Evolutionary conservation across 1,140 invertebrate species (phyloP).

Genomic region (Mamestra configurata): DNA sequence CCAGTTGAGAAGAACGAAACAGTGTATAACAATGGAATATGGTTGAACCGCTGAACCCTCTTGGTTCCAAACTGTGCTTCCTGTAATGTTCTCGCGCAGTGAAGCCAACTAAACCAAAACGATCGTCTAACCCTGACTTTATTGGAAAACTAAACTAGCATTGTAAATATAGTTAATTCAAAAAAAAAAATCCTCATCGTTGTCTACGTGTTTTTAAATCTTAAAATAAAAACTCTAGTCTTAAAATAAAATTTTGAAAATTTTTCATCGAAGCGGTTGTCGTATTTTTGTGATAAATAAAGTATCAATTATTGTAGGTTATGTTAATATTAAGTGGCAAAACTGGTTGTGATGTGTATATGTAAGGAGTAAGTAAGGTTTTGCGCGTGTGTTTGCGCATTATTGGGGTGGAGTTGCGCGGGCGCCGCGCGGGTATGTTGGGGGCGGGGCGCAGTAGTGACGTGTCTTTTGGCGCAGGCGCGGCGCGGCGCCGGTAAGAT

Average conservation of each 20-base stretch:
- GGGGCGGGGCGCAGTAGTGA: conserved; percentile 72
- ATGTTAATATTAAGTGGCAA: conserved; percentile 78
- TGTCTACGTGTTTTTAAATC: conserved; percentile 76
- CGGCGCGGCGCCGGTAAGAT: conserved; percentile 85
- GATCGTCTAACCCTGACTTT: conserved; percentile 45
- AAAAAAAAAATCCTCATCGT: conserved; percentile 68
- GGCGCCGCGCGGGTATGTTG: conserved; percentile 74
- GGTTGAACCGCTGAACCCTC: conserved; percentile 82
- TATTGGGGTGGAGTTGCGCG: conserved; percentile 59
- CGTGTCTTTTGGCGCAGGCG: conserved; percentile 83
- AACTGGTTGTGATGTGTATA: conserved; percentile 88
- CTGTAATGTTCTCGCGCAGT: conserved; percentile 73
- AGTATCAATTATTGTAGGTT: conserved; percentile 67
- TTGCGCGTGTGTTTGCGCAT: conserved; percentile 53
- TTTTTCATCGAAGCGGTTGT: conserved; percentile 87
- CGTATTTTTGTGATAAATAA: conserved; percentile 86
- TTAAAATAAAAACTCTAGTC: conserved; percentile 36
- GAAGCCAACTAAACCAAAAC: conserved; percentile 58
- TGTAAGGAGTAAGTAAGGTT: conserved; percentile 75
- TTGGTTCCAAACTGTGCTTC: conserved; percentile 76
- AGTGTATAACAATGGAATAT: conserved; percentile 85
- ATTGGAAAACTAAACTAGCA: conserved; percentile 56
- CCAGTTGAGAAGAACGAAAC: conserved; percentile 81
- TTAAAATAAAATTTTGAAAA: conserved; percentile 74
- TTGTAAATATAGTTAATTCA: conserved; percentile 77